Evolutionary conservation across 2,888 invertebrate genomes (phyloP), one percentile per base, ranked within the genome.

Genomic region (Dolichomitus sp.): DNA sequence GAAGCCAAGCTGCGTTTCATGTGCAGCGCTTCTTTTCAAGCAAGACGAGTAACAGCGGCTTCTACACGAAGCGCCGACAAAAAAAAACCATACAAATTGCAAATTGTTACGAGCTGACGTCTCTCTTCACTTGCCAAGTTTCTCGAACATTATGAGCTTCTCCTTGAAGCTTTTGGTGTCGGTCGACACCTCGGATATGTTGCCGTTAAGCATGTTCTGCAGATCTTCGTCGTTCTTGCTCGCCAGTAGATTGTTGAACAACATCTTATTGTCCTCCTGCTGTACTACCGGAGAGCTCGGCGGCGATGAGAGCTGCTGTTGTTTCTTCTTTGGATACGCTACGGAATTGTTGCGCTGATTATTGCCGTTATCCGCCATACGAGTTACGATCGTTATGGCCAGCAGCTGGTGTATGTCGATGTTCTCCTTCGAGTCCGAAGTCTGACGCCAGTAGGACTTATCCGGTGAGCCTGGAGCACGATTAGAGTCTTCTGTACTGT

Each of bases 131-230:
- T 93, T 93, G 12, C 92, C 93, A 7, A 93, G 91, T 74, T 93
- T 93, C 79, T 93, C 93, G 65, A 93, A 93, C 93, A 93, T 93
- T 54, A 92, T 93, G n/a, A 93, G 87, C 72, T 93, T 93, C 57
- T 93, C 93, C 40, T 93, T 93, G 77, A 93, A 93, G 83, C 93
- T 93, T 72, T 92, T 93, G 5, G 93, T 93, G 82, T 93, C 92
- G 14, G 92, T 93, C 40, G 93, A 92, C 33, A 93, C 93, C 54
- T 93, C 93, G 59, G 93, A 93, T 90, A 93, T 93, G 83, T 93
- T 93, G 42, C 93, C 93, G 65, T 93, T 93, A 11, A 93, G 87
- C 93, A 93, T 93, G 68, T 93, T 93, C 61, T 93, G 93, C 63
- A 93, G 70, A 80, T 93, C 93, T 84, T 93, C 93, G 86, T 93